Evolutionary conservation across 2,888 invertebrate genomes (phyloP).

Genomic region (Bembecia ichneumoniformis): DNA sequence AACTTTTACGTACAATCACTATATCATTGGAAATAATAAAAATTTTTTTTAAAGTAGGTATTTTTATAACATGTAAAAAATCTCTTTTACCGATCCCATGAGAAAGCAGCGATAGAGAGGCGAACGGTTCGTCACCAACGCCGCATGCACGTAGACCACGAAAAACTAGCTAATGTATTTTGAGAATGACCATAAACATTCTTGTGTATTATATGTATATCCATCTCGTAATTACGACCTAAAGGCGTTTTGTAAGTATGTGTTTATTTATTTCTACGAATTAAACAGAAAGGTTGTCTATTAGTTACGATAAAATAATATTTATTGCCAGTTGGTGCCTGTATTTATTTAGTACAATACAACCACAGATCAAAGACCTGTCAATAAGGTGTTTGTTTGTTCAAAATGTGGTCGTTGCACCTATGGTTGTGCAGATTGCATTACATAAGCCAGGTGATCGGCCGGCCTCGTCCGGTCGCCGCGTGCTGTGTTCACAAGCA

Average conservation of each 20-base stretch:
- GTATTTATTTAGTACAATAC: conserved; percentile 8
- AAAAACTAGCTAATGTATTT: too few species aligned
- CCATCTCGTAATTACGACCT: too few species aligned
- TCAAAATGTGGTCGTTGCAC: conserved; percentile 36
- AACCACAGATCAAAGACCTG: conserved; percentile 40
- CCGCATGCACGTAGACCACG: too few species aligned
- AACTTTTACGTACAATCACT: too few species aligned
- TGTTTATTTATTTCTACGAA: not conserved
- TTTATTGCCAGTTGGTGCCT: not conserved
- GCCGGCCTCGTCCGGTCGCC: conserved; percentile 53
- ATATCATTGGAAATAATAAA: too few species aligned
- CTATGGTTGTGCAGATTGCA: conserved; percentile 20
- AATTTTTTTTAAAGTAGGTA: too few species aligned
- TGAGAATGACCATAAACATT: too few species aligned
- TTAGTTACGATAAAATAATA: not conserved
- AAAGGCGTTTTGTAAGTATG: not conserved
- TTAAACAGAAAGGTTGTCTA: not conserved
- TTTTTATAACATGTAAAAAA: too few species aligned
- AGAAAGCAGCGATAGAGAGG: too few species aligned
- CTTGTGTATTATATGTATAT: too few species aligned
- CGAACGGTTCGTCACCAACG: too few species aligned
- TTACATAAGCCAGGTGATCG: conserved; percentile 63
- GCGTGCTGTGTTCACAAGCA: conserved; percentile 43
- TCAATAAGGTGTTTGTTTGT: conserved; percentile 31
- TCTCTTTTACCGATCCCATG: too few species aligned